Percentiles rank a stretch among this genome's conserved stretches.
These are phyloP conservation scores for Philereme transversata DNA, from an alignment of 2,888 invertebrate species.

Conservation along the genomic window DNA sequence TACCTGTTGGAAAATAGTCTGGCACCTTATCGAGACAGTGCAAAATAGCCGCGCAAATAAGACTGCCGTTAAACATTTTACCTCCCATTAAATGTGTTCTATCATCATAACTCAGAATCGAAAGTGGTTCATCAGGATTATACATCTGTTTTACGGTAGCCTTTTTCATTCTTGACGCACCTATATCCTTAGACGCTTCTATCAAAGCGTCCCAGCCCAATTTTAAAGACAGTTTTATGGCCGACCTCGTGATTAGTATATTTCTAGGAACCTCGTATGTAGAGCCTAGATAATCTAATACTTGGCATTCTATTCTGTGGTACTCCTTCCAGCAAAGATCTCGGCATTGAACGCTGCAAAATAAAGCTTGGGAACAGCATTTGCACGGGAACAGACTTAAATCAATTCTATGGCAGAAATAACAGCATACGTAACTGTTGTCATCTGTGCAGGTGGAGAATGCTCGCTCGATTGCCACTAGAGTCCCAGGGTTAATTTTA, in stretches of 20 bases:
- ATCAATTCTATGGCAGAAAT: constrained; percentile 18
- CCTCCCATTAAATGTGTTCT: constrained; percentile 3
- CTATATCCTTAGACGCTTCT: constrained; percentile 14
- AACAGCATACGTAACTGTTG: constrained; percentile 5
- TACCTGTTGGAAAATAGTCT: constrained; percentile 24
- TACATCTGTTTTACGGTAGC: constrained; percentile 10
- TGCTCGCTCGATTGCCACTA: constrained; percentile 28
- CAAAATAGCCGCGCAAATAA: background rate
- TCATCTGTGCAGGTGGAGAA: constrained; percentile 1
- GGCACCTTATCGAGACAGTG: background rate
- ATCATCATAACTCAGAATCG: constrained; percentile 20
- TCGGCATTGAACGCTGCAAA: constrained; percentile 20
- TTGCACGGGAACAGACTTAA: constrained; percentile 17
- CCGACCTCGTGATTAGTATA: background rate
- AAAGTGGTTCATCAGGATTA: constrained; percentile 3
- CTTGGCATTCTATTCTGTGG: constrained; percentile 28
- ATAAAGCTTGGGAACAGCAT: constrained; percentile 11
- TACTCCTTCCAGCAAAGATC: constrained; percentile 17
- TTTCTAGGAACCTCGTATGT: background rate
- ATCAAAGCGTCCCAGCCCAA: constrained; percentile 18
- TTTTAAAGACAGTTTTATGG: constrained; percentile 19
- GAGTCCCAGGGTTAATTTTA: constrained; percentile 17
- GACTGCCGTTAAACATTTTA: constrained; percentile 16
- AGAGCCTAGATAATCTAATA: background rate
- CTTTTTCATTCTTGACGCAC: constrained; percentile 6